These are phyloP conservation scores for Mormyrops boulengeri DNA, from an alignment of 2,797 vertebrate genomes.

Conservation along the genomic window DNA sequence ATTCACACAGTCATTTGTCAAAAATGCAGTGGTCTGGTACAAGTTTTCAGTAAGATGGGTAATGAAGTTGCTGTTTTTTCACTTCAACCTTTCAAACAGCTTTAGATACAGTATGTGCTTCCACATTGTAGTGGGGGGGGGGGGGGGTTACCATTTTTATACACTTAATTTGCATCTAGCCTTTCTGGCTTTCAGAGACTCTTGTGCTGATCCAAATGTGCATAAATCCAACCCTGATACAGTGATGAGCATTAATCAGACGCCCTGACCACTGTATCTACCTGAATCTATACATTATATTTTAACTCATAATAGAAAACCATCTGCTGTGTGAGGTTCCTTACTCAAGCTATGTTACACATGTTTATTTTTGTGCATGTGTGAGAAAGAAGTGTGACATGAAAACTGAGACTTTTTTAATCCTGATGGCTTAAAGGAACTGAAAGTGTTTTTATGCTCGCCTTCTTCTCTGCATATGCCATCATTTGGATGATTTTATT, in stretches of 20 bases:
- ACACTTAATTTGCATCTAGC: not conserved
- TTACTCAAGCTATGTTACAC: not conserved
- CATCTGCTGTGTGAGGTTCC: not conserved
- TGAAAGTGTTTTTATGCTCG: not conserved
- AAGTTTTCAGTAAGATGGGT: not conserved
- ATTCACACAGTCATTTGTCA: not conserved
- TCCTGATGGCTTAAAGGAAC: not conserved
- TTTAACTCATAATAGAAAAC: not conserved
- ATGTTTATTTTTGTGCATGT: not conserved
- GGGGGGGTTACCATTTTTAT: not conserved
- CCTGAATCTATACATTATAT: not conserved
- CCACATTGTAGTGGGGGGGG: not conserved
- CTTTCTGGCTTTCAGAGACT: not conserved
- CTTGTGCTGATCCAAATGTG: not conserved
- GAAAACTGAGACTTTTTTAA: not conserved
- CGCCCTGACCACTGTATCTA: not conserved
- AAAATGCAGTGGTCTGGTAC: not conserved
- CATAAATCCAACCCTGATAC: not conserved
- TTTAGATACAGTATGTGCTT: not conserved
- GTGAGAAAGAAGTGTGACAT: not conserved
- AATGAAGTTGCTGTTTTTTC: not conserved
- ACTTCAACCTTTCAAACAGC: not conserved
- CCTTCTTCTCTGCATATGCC: not conserved
- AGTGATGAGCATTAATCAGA: not conserved
- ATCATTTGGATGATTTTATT: not conserved